A percentile compares a stretch with the other conserved stretches of the same genome.
Conservation (phyloP, 2,113 vertebrate species). For the Cololabis saira region DNA sequence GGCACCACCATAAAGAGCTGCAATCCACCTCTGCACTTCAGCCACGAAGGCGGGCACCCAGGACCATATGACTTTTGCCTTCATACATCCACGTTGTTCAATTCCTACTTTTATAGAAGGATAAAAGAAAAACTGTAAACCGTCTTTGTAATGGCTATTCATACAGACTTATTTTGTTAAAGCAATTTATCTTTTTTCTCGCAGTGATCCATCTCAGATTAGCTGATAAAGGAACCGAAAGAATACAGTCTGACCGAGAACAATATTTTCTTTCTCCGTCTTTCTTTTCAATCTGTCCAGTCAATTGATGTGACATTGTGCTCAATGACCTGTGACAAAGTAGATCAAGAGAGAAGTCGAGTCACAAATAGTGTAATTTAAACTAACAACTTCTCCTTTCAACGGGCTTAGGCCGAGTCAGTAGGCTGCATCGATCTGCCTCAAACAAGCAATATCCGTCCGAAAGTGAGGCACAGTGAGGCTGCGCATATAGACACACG, state of each 20-base stretch:
- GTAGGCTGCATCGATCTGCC: slow-evolving; percentile 67
- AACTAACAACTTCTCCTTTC: slow-evolving; percentile 64
- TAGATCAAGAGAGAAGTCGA: slow-evolving; percentile 66
- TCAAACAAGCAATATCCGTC: slow-evolving; percentile 55
- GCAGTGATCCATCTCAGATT: neutral
- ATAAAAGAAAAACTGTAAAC: neutral
- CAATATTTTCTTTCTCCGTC: slow-evolving; percentile 31
- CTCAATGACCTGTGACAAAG: slow-evolving; percentile 69
- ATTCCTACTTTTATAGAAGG: slow-evolving; percentile 3
- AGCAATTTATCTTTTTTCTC: slow-evolving; percentile 29
- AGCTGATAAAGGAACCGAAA: slow-evolving; percentile 33
- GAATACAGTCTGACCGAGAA: slow-evolving; percentile 37
- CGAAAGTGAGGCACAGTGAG: slow-evolving; percentile 34
- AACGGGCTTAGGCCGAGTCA: slow-evolving; percentile 42
- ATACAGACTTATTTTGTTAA: slow-evolving; percentile 26
- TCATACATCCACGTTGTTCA: neutral
- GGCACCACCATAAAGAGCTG: neutral
- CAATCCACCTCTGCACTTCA: no score
- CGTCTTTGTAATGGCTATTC: slow-evolving; percentile 8
- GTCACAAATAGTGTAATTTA: slow-evolving; percentile 66
- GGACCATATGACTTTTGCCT: neutral
- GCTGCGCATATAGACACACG: slow-evolving; percentile 36
- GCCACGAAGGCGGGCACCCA: neutral
- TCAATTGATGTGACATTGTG: slow-evolving; percentile 63
- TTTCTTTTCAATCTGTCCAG: slow-evolving; percentile 51